phyloP scores from a whole-genome alignment of 2,888 invertebrate species.

The Chrysolina haemoptera region DNA sequence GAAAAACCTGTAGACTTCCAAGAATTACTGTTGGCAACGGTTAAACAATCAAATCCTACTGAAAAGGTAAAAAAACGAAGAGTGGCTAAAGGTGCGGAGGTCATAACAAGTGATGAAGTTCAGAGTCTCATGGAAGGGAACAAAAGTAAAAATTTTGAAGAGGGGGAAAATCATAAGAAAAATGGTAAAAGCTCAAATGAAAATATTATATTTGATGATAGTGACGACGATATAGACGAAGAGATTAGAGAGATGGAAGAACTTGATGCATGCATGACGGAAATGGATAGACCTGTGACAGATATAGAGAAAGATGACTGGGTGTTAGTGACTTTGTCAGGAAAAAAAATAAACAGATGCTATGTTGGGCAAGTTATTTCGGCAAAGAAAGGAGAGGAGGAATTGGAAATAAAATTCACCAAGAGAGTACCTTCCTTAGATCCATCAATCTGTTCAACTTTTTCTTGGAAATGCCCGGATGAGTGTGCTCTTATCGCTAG shows the following conservation, averaged over 20 bases:
- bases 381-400: neutral
- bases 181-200: neutral
- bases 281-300: conserved; percentile 7
- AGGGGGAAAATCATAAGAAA: conserved; percentile 7
- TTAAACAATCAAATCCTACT: neutral
- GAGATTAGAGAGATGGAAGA: conserved; percentile 8
- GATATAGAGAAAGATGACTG: conserved; percentile 7
- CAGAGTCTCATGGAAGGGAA: neutral
- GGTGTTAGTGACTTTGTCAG: conserved; percentile 13
- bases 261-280: conserved; percentile 9
- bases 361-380: conserved; percentile 1
- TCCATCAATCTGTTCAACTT: no score
- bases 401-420: neutral
- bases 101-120: neutral
- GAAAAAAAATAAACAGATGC: neutral
- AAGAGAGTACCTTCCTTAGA: no score
- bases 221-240: conserved; percentile 12
- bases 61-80: neutral
- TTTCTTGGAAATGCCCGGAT: conserved; percentile 9
- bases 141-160: neutral
- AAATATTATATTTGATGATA: neutral
- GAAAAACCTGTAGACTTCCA: neutral
- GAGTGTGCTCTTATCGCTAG: conserved; percentile 15
- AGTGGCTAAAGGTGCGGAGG: neutral
- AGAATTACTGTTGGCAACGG: conserved; percentile 16